Evolutionary conservation across 1,140 invertebrate genomes (phyloP), one percentile per base, ranked within the genome.

Genomic region (Micrasema longulum): DNA sequence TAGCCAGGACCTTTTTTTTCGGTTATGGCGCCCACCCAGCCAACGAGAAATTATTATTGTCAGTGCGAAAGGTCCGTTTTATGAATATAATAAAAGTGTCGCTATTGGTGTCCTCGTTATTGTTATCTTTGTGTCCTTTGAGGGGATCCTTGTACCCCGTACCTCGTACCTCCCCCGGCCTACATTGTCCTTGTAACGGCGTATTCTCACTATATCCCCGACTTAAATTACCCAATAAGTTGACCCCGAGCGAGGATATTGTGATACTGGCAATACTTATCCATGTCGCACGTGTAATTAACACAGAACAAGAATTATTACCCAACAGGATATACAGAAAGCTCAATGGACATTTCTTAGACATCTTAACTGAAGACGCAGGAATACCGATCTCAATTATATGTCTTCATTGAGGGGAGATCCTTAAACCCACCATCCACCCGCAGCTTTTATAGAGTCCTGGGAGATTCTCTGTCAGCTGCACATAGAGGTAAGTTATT

Each of bases 11-110:
- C 26, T 31, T 31, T 31, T n/a, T 31, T 7, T 4, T 31, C 26
- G 7, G 26, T 31, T 7, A 31, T 31, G 26, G 26, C 26, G 7
- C 26, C 3, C 26, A 9, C 55, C 55, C 6, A 41, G 16, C 7
- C 36, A 1, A 10, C 55, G 36, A 60, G 36, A 35, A 60, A 60
- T 60, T 60, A 64, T 47, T 64, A 62, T 62, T 41, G 18, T 12
- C 57, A 64, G 31, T 20, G 55, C 11, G 16, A 60, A 14, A 47
- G 38, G 67, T 69, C 67, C 67, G 55, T 53, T 69, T 69, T 69
- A 69, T 69, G 67, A 69, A 69, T 62, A 69, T 53, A 69, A 69
- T 69, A 69, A 69, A 69, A 69, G 67, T 62, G 67, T 47, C 41
- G 53, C 67, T 41, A 62, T 60, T 69, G 43, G 45, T 45, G 53